Conservation (phyloP, 2,797 vertebrate genomes). For the Botia kubotai region DNA sequence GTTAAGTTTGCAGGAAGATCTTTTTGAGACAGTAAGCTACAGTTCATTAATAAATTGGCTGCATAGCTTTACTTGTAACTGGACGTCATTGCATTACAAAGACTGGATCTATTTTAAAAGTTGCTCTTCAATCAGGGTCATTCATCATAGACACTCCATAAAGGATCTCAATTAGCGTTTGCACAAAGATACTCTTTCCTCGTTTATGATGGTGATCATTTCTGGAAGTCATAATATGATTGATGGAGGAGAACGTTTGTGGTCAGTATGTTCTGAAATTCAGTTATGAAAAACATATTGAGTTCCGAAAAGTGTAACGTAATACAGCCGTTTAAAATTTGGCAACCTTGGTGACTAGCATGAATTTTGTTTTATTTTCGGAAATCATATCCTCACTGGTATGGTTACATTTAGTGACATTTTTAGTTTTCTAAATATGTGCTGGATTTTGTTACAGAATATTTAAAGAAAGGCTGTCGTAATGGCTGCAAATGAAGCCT, state of each 20-base stretch:
- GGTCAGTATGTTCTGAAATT: not conserved
- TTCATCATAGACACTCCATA: not conserved
- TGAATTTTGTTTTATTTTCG: not conserved
- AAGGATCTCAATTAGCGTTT: conserved; percentile 17
- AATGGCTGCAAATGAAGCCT: conserved; percentile 51
- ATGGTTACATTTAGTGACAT: not conserved
- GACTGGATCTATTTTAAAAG: conserved; percentile 31
- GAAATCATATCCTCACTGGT: not conserved
- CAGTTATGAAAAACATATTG: not conserved
- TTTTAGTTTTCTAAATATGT: not conserved
- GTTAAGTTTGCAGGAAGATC: conserved; percentile 19
- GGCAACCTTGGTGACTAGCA: not conserved
- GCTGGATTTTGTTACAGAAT: conserved; percentile 27
- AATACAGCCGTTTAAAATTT: not conserved
- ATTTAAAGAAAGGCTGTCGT: conserved; percentile 38
- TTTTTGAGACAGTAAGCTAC: conserved; percentile 4
- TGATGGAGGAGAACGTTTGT: not conserved
- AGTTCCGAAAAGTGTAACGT: not conserved
- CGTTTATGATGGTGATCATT: conserved; percentile 9
- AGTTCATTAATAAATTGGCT: not conserved
- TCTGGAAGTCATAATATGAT: not conserved
- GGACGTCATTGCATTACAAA: conserved; percentile 23
- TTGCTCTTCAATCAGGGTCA: conserved; percentile 23
- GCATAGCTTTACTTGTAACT: conserved; percentile 4
- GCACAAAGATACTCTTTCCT: conserved; percentile 25